Conservation (phyloP, 2,888 invertebrate species). For the Disparrhopalites patrizii region DNA sequence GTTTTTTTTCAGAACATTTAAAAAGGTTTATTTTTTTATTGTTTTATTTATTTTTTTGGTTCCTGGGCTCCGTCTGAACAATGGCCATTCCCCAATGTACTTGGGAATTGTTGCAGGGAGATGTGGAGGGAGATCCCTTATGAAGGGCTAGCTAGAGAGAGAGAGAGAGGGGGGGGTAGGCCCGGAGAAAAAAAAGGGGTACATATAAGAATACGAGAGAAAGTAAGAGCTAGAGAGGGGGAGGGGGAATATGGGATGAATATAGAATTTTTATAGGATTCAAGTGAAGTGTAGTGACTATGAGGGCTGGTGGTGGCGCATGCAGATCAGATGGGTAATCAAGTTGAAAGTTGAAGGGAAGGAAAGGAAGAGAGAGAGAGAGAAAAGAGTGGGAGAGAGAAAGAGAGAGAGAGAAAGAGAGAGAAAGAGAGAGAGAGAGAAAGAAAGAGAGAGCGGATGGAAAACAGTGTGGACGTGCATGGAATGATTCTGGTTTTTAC, state of each 20-base stretch:
- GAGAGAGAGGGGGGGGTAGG: neutral
- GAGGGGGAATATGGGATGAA: neutral
- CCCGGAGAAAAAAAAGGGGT: neutral
- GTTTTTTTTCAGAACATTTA: too few species aligned
- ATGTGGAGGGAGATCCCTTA: neutral
- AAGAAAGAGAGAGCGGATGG: slow-evolving; percentile 1
- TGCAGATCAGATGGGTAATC: slow-evolving; percentile 1
- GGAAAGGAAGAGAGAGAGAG: neutral
- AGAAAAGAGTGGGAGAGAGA: neutral
- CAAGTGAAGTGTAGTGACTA: too few species aligned
- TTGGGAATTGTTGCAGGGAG: neutral
- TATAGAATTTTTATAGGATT: neutral
- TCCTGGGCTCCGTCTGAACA: too few species aligned
- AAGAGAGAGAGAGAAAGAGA: neutral
- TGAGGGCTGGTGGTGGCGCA: neutral
- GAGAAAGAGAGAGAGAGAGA: neutral
- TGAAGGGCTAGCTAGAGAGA: neutral
- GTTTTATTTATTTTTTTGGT: too few species aligned
- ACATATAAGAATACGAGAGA: too few species aligned
- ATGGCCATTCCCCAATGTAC: neutral
- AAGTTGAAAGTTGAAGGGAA: neutral
- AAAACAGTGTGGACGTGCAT: slow-evolving; percentile 30
- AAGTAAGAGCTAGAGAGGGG: neutral
- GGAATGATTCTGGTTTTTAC: slow-evolving; percentile 25
- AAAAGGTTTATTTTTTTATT: too few species aligned